Evolutionary conservation across 92 coral and sea anemone species (phyloP).

Genomic region (Paramuricea clavata): DNA sequence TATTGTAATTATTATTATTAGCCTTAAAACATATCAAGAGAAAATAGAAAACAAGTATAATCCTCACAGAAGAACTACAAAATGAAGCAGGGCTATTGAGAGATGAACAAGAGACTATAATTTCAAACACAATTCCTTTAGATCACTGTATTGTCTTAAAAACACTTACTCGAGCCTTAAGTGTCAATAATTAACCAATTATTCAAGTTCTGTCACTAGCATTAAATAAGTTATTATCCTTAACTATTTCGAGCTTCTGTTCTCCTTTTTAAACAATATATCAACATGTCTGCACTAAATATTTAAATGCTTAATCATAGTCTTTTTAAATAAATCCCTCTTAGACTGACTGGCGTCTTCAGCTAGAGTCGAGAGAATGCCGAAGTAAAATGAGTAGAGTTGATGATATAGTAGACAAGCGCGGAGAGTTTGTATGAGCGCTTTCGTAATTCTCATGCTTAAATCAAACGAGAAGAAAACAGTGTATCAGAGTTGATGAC

Average conservation of each 20-base stretch:
- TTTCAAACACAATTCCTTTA: constrained; percentile 28
- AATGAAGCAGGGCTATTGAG: background rate
- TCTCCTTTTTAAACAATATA: background rate
- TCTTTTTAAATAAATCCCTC: background rate
- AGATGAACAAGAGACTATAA: background rate
- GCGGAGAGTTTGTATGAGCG: no score
- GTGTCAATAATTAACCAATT: constrained; percentile 44
- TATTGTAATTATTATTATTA: no score
- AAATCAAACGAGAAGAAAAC: no score
- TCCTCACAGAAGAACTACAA: no score
- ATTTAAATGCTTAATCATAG: constrained; percentile 19
- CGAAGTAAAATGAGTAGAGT: background rate
- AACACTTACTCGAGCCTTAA: background rate
- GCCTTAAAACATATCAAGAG: no score
- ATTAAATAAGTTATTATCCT: constrained; percentile 28
- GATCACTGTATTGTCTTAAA: background rate
- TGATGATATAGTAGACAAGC: background rate
- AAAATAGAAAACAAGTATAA: no score
- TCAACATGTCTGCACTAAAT: constrained; percentile 3
- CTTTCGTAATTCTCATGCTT: no score
- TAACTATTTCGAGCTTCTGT: background rate
- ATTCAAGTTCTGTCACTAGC: constrained; percentile 1
- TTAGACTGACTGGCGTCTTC: background rate
- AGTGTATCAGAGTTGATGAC: no score
- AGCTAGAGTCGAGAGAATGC: background rate